Evolutionary conservation across 1,140 invertebrate genomes (phyloP), one percentile per base, ranked within the genome.

Genomic region (Lordiphosa clarofinis): DNA sequence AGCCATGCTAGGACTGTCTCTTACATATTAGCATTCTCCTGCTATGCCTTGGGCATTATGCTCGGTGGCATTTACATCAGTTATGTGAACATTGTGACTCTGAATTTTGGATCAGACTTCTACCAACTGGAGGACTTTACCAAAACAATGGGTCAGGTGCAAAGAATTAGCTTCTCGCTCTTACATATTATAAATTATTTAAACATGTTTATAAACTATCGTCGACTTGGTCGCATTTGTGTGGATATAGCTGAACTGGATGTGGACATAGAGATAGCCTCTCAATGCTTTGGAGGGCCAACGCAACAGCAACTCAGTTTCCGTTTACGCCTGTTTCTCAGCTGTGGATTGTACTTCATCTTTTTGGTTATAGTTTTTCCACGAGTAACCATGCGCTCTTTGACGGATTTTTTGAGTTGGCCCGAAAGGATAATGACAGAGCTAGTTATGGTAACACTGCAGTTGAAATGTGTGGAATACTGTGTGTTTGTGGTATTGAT

Each of bases 41-140:
- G 42, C 13, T 84, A 84, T 54, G 37, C 49, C 0, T 8, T 39
- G 21, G 19, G 5, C 8, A 19, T 73, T 4, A 36, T 73, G 4
- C 8, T 39, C n/a, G 0, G 66, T 2, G 43, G 44, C 1, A 19
- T 55, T 0, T 9, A 19, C 4, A 39, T 48, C 2, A 15, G 50
- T 1, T 56, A 63, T n/a, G 28, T 64, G 0, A 84, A 71, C 10
- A 47, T 66, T 4, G 0, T 44, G 4, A 28, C 54, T 2, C 52
- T 84, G 1, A 15, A 19, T 19, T 1, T 40, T n/a, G 72, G 73
- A 36, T 47, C 65, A 4, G 12, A 33, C 1, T 11, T 11, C 0
- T 52, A 55, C 15, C 9, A 57, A 8, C n/a, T 82, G 35, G 50
- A 40, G 3, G 72, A 76, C 9, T 84, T 82, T 7, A 78, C 78